Percentiles rank a stretch among this genome's conserved stretches.
phyloP scores from a whole-genome alignment of 2,797 vertebrate species.

The Darevskia nairensis region DNA sequence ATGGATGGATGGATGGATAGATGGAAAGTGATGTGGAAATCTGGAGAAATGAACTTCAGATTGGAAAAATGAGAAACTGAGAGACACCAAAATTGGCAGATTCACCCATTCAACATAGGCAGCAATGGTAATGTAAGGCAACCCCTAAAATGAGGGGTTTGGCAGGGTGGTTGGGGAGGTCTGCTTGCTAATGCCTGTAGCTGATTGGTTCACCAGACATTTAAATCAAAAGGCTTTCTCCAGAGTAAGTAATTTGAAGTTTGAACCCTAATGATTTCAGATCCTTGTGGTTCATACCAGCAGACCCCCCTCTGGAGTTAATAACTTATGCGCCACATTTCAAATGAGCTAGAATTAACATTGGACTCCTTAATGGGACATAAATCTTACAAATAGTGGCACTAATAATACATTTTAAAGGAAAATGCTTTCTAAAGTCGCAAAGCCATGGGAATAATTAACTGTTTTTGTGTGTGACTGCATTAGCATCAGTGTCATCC shows the following conservation, averaged over 20 bases:
- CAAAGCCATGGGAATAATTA: slow-evolving; percentile 44
- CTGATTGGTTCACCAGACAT: neutral
- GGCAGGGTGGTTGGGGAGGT: neutral
- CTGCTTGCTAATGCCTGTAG: too few relatives aligned
- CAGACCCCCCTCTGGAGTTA: slow-evolving; percentile 7
- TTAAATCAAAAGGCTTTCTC: neutral
- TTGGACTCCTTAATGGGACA: slow-evolving; percentile 51
- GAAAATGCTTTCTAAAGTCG: slow-evolving; percentile 49
- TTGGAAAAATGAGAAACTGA: too few relatives aligned
- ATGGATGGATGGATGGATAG: neutral
- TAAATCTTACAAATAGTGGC: slow-evolving; percentile 56
- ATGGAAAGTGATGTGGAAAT: neutral
- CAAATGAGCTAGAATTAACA: slow-evolving; percentile 65
- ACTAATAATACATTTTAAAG: slow-evolving; percentile 28
- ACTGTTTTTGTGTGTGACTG: slow-evolving; percentile 41
- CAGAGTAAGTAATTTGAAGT: neutral
- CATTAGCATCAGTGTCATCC: slow-evolving; percentile 25
- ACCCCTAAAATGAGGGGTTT: too few relatives aligned
- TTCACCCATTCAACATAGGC: neutral
- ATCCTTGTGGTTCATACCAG: neutral
- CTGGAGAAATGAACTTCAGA: too few relatives aligned
- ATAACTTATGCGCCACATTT: slow-evolving; percentile 35
- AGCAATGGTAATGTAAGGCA: too few relatives aligned
- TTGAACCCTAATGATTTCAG: neutral
- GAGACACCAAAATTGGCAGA: neutral